A percentile compares a stretch with the other conserved stretches of the same genome.
Conservation (phyloP, 2,888 invertebrate genomes). For the Agrenia bidenticulata region DNA sequence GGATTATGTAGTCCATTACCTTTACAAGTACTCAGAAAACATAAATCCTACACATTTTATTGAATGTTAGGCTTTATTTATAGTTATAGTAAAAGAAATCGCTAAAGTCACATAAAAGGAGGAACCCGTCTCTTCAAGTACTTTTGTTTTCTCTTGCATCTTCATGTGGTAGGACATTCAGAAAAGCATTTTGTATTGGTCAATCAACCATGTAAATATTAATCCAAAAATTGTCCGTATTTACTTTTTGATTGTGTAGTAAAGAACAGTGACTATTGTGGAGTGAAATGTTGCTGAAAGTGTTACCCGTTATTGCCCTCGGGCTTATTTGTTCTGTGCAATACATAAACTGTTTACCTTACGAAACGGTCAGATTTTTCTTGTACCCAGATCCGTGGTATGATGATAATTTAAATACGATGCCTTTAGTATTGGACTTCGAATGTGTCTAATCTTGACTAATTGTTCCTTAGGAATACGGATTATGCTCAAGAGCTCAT, state of each 20-base stretch:
- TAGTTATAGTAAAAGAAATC: conserved; percentile 1
- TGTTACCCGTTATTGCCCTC: not conserved
- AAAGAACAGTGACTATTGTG: not conserved
- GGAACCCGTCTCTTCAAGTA: not conserved
- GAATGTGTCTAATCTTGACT: not conserved
- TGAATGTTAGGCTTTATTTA: not conserved
- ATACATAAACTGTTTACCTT: conserved; percentile 22
- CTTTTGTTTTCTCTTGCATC: not conserved
- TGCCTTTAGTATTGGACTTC: too few relatives aligned
- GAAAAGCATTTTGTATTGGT: not conserved
- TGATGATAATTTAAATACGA: conserved; percentile 3
- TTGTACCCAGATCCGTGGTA: conserved; percentile 44
- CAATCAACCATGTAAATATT: not conserved
- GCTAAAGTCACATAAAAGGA: not conserved
- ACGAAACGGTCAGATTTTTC: conserved; percentile 39
- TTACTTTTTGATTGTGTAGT: not conserved
- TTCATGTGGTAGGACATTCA: not conserved
- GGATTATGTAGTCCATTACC: too few relatives aligned
- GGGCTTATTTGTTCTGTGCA: conserved; percentile 7
- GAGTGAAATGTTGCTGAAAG: not conserved
- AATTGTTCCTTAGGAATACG: conserved; percentile 31
- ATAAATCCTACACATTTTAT: not conserved
- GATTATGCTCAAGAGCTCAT: conserved; percentile 43
- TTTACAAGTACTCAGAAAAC: not conserved
- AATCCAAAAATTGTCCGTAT: not conserved